Conservation (phyloP, 2,888 invertebrate species). For the Syrphus vitripennis region DNA sequence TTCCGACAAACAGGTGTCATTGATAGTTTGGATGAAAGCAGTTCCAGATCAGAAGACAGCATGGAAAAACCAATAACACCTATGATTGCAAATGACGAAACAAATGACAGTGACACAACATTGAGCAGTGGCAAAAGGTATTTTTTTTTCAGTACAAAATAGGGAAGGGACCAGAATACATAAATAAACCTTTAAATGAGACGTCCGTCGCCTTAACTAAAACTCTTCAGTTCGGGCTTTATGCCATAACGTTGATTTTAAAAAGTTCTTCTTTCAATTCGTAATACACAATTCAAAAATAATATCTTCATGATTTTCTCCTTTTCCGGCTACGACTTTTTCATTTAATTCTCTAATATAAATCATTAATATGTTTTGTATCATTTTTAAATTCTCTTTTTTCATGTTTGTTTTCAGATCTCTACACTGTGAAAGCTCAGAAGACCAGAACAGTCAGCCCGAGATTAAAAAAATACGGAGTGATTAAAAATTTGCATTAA, state of each 20-base stretch:
- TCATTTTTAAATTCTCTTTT: not conserved
- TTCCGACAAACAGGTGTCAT: constrained; percentile 66
- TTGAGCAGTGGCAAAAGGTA: constrained; percentile 74
- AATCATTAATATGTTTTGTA: no score
- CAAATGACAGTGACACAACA: constrained; percentile 75
- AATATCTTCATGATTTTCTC: not conserved
- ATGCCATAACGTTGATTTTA: no score
- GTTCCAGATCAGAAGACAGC: constrained; percentile 88
- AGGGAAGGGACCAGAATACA: no score
- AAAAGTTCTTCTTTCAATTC: no score
- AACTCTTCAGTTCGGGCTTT: no score
- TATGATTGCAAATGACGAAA: constrained; percentile 74
- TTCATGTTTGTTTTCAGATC: constrained; percentile 70
- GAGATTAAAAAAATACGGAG: constrained; percentile 80
- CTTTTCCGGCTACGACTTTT: not conserved
- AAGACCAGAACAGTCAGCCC: constrained; percentile 76
- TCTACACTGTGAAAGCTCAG: constrained; percentile 74
- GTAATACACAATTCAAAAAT: no score
- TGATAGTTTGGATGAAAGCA: constrained; percentile 86
- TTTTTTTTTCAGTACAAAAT: not conserved
- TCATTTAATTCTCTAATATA: no score
- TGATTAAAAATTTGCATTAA: constrained; percentile 75
- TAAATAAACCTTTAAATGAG: no score
- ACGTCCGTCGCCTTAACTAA: no score
- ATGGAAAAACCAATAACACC: constrained; percentile 86